Evolutionary conservation across 2,797 vertebrate genomes (phyloP).

Genomic region (Hypotaenidia okinawae): DNA sequence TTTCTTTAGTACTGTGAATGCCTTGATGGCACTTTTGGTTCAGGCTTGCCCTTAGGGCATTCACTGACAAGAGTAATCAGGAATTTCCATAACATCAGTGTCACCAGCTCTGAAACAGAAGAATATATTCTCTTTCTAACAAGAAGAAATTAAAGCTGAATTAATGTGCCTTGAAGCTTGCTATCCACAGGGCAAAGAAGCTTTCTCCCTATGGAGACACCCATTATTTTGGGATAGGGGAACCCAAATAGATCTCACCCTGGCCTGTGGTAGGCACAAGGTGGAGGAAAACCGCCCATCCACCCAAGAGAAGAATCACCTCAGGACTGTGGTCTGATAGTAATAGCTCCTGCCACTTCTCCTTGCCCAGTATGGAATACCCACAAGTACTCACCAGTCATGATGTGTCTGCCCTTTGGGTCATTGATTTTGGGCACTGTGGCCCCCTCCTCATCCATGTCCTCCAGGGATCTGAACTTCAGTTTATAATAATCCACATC

Average conservation of each 20-base stretch:
- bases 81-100: not conserved
- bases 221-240: not conserved
- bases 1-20: not conserved
- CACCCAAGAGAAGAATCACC: not conserved
- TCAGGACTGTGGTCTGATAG: not conserved
- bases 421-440: slow-evolving; percentile 81
- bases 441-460: slow-evolving; percentile 76
- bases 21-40: not conserved
- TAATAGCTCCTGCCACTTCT: not conserved
- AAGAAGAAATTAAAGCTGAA: not conserved
- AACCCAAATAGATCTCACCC: not conserved
- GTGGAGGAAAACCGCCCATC: not conserved
- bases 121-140: not conserved
- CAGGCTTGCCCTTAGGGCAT: not conserved
- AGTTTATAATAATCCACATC: slow-evolving; percentile 88
- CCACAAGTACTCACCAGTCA: slow-evolving; percentile 77
- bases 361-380: not conserved
- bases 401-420: slow-evolving; percentile 85
- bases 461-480: slow-evolving; percentile 77
- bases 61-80: not conserved
- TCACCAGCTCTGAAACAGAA: not conserved
- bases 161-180: not conserved
- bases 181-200: not conserved
- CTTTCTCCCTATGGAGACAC: not conserved
- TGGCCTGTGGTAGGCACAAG: not conserved